Base-by-base conservation (phyloP, 2,888 invertebrate genomes). In the Eurois occulta region DNA sequence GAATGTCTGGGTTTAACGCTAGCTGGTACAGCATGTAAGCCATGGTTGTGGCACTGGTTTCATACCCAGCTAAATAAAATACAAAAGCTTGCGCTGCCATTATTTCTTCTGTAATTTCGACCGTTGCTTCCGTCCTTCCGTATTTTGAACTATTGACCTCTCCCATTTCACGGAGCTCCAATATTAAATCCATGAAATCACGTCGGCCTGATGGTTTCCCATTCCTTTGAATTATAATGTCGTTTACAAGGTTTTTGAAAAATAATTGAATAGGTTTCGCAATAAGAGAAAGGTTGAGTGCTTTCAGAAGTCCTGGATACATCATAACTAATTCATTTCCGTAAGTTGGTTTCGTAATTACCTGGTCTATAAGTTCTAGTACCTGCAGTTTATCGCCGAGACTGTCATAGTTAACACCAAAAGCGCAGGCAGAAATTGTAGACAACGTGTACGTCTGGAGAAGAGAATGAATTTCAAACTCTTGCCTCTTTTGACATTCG, bases 31-130 rank as follows among this genome's bases (percentile, higher is more conserved):
- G 32, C 69, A 93, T 81, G 66, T 92, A 95, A 3, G 93, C 79
- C 83, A 96, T 90, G 0, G 95, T 93, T 0, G 95, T 93, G 0
- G 96, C 94, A 58, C 94, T 94, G 2, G 96, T 96, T 84, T 96
- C 96, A 81, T 94, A 96, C 0, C 96, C 96, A 11, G 93, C 97
- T 2, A 91, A 86, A 77, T 95, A 96, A 83, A 96, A 96, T 16
- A 95, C 89, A 83, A 95, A 94, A 2, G 94, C 94, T 84, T 96
- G 95, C 0, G 95, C 94, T 1, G 92, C 91, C n/a, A 95, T 93
- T 0, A 94, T 52, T 24, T 88, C 89, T 2, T 94, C 91, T 10
- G 92, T 92, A 18, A 95, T 80, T 79, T 92, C 91, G 18, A 93
- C 18, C 8, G 75, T 32, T 2, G 78, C 69, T 72, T 80, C 85